A percentile compares a stretch with the other conserved stretches of the same genome.
phyloP scores from a whole-genome alignment of 2,797 vertebrate species.

The Lindbergichthys nudifrons region DNA sequence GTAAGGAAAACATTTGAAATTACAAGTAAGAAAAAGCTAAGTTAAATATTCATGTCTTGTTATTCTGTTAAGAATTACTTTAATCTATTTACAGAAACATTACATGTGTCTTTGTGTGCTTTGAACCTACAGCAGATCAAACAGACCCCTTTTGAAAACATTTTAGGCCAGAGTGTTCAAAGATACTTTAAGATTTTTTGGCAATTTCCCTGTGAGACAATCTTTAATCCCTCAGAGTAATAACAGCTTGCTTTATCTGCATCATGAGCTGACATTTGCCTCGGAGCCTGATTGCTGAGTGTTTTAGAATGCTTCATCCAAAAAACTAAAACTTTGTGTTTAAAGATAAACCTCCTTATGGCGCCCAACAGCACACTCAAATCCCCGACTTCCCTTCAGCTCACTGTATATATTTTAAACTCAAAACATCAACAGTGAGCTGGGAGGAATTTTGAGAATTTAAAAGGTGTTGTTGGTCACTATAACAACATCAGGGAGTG shows the following conservation, averaged over 20 bases:
- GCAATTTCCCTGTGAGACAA: constrained; percentile 32
- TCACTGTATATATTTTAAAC: constrained; percentile 28
- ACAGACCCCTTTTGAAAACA: constrained; percentile 6
- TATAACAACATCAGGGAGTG: constrained; percentile 13
- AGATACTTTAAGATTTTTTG: constrained; percentile 21
- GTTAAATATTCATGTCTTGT: constrained; percentile 3
- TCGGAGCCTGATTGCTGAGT: constrained; percentile 40
- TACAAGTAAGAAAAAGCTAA: not conserved
- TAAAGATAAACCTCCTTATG: constrained; percentile 44
- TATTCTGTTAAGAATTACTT: not conserved
- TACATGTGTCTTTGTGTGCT: not conserved
- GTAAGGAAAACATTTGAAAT: not conserved
- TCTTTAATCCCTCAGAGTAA: constrained; percentile 43
- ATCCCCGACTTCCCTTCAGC: constrained; percentile 25
- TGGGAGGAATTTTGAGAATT: constrained; percentile 20
- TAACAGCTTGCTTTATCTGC: constrained; percentile 44
- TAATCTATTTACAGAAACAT: not conserved
- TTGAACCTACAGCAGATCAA: not conserved
- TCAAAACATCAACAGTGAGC: constrained; percentile 25
- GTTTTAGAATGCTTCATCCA: constrained; percentile 38
- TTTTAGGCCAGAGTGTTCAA: constrained; percentile 20
- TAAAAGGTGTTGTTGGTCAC: constrained; percentile 12
- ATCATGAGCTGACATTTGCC: constrained; percentile 53
- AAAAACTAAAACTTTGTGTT: constrained; percentile 40
- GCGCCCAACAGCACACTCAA: constrained; percentile 31